phyloP scores from a whole-genome alignment of 2,888 invertebrate species.

The Cantharis rustica region DNA sequence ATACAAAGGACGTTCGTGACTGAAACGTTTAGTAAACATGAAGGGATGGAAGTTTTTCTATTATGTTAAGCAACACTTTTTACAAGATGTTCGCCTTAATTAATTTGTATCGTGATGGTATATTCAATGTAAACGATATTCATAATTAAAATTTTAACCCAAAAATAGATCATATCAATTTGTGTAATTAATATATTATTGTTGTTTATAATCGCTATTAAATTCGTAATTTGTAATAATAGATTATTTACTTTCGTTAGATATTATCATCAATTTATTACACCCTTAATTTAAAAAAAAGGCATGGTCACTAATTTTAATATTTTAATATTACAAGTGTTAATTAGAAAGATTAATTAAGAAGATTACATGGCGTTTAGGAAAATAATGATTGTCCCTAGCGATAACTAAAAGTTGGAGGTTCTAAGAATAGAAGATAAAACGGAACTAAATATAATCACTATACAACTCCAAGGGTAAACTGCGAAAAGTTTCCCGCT shows the following conservation, averaged over 20 bases:
- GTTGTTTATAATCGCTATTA: background rate
- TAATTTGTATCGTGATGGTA: background rate
- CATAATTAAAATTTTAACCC: background rate
- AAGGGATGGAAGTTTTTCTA: slow-evolving; percentile 1
- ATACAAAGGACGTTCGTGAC: slow-evolving; percentile 38
- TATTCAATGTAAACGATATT: background rate
- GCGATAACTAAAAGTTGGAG: too few relatives aligned
- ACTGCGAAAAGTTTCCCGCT: too few relatives aligned
- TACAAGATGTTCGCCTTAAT: background rate
- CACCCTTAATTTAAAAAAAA: background rate
- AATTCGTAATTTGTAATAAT: background rate
- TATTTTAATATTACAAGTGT: too few relatives aligned
- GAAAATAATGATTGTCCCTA: too few relatives aligned
- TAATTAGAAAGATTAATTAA: too few relatives aligned
- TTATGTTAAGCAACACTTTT: slow-evolving; percentile 7
- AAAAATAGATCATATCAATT: background rate
- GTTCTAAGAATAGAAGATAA: too few relatives aligned
- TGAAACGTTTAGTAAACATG: slow-evolving; percentile 28
- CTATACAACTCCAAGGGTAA: too few relatives aligned
- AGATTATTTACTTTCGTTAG: background rate
- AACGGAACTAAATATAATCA: too few relatives aligned
- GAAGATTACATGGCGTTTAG: too few relatives aligned
- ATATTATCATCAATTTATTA: background rate
- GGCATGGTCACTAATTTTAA: too few relatives aligned
- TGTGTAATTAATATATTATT: background rate